These are phyloP conservation scores for Drosophila leonis DNA, from an alignment of 2,888 invertebrate species.

Conservation along the genomic window DNA sequence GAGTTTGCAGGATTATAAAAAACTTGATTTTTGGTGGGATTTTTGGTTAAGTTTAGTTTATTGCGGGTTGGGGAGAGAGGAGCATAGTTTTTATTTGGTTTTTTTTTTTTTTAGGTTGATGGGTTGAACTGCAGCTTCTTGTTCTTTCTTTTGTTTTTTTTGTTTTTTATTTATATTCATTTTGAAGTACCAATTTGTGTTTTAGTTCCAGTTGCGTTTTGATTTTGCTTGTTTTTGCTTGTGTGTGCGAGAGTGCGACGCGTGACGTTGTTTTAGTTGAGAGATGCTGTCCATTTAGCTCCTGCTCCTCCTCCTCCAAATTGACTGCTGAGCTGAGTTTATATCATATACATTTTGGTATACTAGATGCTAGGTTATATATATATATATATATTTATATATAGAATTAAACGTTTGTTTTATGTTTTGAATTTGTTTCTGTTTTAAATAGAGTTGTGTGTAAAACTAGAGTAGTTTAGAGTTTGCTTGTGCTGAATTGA, in stretches of 20 bases:
- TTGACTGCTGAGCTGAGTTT: constrained; percentile 47
- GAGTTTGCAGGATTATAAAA: constrained; percentile 49
- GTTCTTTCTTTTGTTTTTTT: not conserved
- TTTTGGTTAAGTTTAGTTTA: constrained; percentile 57
- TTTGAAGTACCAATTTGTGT: constrained; percentile 67
- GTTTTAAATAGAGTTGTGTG: constrained; percentile 34
- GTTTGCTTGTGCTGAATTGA: constrained; percentile 33
- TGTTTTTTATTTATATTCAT: not conserved
- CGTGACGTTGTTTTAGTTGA: constrained; percentile 51
- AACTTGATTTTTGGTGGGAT: constrained; percentile 56
- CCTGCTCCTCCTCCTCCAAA: constrained; percentile 53
- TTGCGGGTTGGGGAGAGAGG: constrained; percentile 62
- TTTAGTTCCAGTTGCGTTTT: constrained; percentile 47
- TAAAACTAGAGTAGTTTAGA: constrained; percentile 38
- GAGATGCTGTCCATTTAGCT: constrained; percentile 53
- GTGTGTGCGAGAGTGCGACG: constrained; percentile 55
- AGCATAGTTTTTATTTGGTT: constrained; percentile 48
- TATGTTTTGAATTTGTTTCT: not conserved
- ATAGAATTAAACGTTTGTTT: constrained; percentile 41
- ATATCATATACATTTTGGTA: constrained; percentile 29
- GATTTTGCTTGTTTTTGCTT: constrained; percentile 27
- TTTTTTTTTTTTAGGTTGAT: constrained; percentile 28
- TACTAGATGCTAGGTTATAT: constrained; percentile 54
- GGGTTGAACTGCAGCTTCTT: constrained; percentile 70
- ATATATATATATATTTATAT: constrained; percentile 28